Conservation (phyloP, 2,113 vertebrate genomes). For the Paramormyrops kingsleyae region DNA sequence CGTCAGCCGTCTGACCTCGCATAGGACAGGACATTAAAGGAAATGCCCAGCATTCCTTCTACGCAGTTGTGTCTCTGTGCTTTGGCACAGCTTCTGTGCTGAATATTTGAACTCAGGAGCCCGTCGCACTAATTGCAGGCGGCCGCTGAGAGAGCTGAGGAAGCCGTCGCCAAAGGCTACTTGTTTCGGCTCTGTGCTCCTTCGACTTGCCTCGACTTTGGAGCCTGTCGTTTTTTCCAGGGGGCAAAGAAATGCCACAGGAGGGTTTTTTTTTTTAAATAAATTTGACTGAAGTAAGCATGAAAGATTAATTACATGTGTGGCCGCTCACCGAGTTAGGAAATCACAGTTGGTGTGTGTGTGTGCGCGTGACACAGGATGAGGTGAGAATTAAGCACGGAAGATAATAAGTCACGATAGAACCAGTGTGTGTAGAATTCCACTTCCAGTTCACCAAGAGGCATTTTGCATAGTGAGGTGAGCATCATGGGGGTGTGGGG, state of each 20-base stretch:
- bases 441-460: background rate
- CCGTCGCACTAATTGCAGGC: conserved; percentile 42
- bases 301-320: background rate
- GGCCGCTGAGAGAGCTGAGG: conserved; percentile 33
- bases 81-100: conserved; percentile 50
- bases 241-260: background rate
- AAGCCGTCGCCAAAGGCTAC: conserved; percentile 42
- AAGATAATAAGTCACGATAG: background rate
- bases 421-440: background rate
- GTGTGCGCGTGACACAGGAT: no score
- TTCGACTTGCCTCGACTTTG: conserved; percentile 20
- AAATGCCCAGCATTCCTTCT: conserved; percentile 71
- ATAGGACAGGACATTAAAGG: conserved; percentile 54
- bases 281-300: background rate
- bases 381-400: background rate
- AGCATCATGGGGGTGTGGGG: background rate
- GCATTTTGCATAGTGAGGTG: background rate
- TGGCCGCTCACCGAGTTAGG: background rate
- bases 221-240: background rate
- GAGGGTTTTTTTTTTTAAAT: background rate
- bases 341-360: background rate
- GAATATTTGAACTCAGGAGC: conserved; percentile 35
- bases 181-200: conserved; percentile 32
- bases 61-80: conserved; percentile 59
- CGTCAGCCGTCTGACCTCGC: conserved; percentile 57